phyloP scores from a whole-genome alignment of 2,113 vertebrate genomes.

The Oxygymnocypris stewartii region DNA sequence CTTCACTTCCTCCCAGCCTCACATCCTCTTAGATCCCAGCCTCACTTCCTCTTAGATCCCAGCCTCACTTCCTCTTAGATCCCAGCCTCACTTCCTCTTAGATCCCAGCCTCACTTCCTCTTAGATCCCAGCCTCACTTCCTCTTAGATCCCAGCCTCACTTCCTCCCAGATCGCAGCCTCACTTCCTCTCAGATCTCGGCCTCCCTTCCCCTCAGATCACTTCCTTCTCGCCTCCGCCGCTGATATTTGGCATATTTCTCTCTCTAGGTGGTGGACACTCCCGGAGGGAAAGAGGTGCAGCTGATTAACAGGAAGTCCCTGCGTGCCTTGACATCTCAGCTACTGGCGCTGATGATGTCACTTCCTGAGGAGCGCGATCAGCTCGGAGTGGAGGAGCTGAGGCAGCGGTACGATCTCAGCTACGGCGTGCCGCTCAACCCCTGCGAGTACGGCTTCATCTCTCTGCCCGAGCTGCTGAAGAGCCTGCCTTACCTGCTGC shows the following conservation, averaged over 20 bases:
- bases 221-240: no score
- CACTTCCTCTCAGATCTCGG: no score
- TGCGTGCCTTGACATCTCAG: conserved; percentile 88
- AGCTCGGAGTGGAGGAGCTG: conserved; percentile 78
- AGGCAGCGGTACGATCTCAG: conserved; percentile 76
- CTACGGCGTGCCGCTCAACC: conserved; percentile 82
- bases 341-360: conserved; percentile 93
- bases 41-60: no score
- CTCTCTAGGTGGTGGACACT: conserved; percentile 81
- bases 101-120: no score
- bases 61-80: no score
- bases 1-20: no score
- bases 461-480: conserved; percentile 91
- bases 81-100: no score
- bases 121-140: no score
- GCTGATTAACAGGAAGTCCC: conserved; percentile 93
- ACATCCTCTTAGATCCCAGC: no score
- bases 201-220: no score
- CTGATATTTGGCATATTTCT: not conserved
- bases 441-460: conserved; percentile 97
- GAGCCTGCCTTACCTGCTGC: conserved; percentile 92
- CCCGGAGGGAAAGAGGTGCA: conserved; percentile 86
- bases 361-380: conserved; percentile 75
- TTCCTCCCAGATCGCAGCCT: no score
- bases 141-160: no score